Evolutionary conservation across 2,888 invertebrate genomes (phyloP).

Genomic region (Polymixis lichenea): DNA sequence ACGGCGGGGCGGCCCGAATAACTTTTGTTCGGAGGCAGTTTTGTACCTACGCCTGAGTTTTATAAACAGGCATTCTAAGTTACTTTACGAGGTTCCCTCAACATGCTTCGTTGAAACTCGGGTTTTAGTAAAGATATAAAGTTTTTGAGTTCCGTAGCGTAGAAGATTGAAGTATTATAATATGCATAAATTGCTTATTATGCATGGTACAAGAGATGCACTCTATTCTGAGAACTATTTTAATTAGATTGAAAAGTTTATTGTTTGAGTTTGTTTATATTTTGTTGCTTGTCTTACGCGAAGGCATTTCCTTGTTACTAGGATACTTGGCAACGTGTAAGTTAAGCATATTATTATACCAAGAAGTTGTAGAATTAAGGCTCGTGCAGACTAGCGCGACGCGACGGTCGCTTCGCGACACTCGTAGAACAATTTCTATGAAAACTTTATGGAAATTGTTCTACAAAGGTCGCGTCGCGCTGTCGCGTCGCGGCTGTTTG

Average conservation of each 20-base stretch:
- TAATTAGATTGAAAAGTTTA: slow-evolving; percentile 20
- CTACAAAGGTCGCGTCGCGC: no score
- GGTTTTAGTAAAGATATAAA: slow-evolving; percentile 17
- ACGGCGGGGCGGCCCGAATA: slow-evolving; percentile 12
- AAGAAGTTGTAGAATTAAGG: background rate
- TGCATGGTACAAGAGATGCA: slow-evolving; percentile 3
- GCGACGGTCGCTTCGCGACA: no score
- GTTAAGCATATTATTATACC: background rate
- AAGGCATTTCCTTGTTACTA: slow-evolving; percentile 18
- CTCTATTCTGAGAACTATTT: slow-evolving; percentile 7
- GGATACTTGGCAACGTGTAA: background rate
- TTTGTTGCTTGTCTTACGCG: background rate
- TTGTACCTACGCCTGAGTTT: slow-evolving; percentile 44
- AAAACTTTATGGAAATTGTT: no score
- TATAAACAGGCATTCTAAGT: slow-evolving; percentile 50
- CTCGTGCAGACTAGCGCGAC: no score
- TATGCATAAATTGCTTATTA: slow-evolving; percentile 35
- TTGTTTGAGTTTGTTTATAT: slow-evolving; percentile 16
- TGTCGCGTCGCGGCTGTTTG: no score
- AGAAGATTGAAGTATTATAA: slow-evolving; percentile 28
- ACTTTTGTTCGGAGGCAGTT: slow-evolving; percentile 59
- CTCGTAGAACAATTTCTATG: no score
- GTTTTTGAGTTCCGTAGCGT: background rate
- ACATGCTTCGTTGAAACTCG: slow-evolving; percentile 35
- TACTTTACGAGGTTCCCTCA: slow-evolving; percentile 37